Evolutionary conservation across 2,888 invertebrate species (phyloP).

Genomic region (Melanargia galathea): DNA sequence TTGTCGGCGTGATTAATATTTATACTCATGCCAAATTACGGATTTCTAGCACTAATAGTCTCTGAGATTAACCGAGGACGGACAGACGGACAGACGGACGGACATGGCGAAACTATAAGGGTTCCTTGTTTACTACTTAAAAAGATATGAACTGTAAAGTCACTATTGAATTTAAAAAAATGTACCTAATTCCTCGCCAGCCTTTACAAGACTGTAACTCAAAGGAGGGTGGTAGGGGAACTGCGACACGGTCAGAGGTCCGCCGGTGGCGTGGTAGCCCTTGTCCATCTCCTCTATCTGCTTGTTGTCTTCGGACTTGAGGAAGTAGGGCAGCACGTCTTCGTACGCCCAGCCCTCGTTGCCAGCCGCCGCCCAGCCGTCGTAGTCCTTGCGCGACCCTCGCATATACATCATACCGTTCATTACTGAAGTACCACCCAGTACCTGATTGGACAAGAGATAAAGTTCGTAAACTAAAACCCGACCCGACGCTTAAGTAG

Average conservation of each 20-base stretch:
- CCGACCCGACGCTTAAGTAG: too few relatives aligned
- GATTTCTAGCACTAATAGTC: too few relatives aligned
- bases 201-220: constrained; percentile 89
- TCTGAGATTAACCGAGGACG: too few relatives aligned
- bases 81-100: too few relatives aligned
- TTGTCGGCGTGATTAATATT: too few relatives aligned
- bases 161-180: too few relatives aligned
- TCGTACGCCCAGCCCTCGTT: constrained; percentile 95
- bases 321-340: constrained; percentile 94
- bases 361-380: constrained; percentile 92
- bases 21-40: too few relatives aligned
- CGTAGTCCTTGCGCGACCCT: constrained; percentile 93
- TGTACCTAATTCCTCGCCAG: constrained; percentile 88
- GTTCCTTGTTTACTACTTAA: too few relatives aligned
- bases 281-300: constrained; percentile 86
- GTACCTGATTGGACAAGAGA: constrained; percentile 82
- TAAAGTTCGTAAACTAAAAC: too few relatives aligned
- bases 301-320: constrained; percentile 92
- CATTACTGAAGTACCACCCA: constrained; percentile 95
- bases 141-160: too few relatives aligned
- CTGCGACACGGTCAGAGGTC: constrained; percentile 89
- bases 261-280: constrained; percentile 90
- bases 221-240: constrained; percentile 94
- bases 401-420: constrained; percentile 99
- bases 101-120: too few relatives aligned